Evolutionary conservation across 2,113 vertebrate species (phyloP), one percentile per base, ranked within the genome.

Genomic region (Gambusia holbrooki): DNA sequence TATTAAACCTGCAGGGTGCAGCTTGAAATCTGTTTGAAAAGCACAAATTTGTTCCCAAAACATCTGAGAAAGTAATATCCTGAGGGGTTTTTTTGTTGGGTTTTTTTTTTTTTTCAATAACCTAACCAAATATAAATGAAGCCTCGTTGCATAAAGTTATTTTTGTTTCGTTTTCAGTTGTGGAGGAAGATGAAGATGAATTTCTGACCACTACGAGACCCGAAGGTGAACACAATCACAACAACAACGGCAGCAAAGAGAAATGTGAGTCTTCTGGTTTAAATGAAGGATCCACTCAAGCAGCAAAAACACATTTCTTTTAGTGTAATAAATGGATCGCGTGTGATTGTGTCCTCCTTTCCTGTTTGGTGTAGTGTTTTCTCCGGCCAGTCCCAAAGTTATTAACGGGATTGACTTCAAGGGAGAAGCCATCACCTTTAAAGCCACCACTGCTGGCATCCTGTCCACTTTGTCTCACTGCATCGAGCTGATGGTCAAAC

Each of bases 361-460:
- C 0, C 8, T 69, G 17, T 80, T 42, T 76, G 86, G 90, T 88
- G 75, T 88, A 98, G 97, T 98, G 81, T 98, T 96, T 90, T 89
- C 96, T 0, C 91, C 96, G 71, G 94, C 95, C 79, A 95, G 94
- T 84, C 95, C 96, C 25, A 98, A 96, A 95, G 95, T 94, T 77
- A 95, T 97, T 81, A 98, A 97, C 84, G 97, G 97, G 58, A 98
- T 99, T 88, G 98, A 99, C 92, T 99, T 99, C 87, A 99, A 99
- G 94, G 98, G 98, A 3, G 98, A 99, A 92, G 98, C 98, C 69
- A 99, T 99, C 93, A 99, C 98, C 75, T 99, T 99, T 90, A 99
- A 99, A 92, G 98, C 98, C 88, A 99, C 98, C 58, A 99, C 98
- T 70, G 98, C 97, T 67, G 98, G 98, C 70, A 99, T 99, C 77